Conservation (phyloP, 2,888 invertebrate genomes). For the Sinodicranocentrus sp. region DNA sequence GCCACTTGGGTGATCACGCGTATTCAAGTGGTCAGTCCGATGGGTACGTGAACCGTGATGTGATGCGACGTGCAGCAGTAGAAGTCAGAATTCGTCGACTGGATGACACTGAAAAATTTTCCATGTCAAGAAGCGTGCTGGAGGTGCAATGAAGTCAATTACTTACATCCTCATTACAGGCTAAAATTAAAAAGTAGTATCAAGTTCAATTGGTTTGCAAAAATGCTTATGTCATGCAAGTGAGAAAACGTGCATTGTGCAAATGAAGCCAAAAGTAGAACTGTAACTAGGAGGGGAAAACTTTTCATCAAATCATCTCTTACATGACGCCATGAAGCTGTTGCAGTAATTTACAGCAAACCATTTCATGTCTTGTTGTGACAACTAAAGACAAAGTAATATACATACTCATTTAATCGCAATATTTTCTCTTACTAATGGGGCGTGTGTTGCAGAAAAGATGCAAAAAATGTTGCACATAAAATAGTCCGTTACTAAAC, state of each 20-base stretch:
- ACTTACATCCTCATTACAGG: conserved; percentile 60
- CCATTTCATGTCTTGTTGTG: conserved; percentile 27
- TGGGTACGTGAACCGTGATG: conserved; percentile 9
- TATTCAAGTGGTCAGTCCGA: too few species aligned
- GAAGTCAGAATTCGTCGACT: neutral
- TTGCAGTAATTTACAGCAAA: neutral
- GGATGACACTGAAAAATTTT: conserved; percentile 21
- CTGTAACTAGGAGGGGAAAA: too few species aligned
- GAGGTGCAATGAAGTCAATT: conserved; percentile 31
- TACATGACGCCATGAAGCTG: too few species aligned
- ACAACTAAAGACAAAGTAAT: conserved; percentile 68
- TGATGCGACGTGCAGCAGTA: neutral
- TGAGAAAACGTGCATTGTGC: too few species aligned
- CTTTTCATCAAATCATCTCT: too few species aligned
- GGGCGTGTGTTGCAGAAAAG: too few species aligned
- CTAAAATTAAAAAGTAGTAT: conserved; percentile 8
- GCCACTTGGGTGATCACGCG: too few species aligned
- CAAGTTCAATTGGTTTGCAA: conserved; percentile 43
- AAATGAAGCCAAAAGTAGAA: too few species aligned
- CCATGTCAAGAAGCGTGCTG: neutral
- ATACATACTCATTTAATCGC: neutral
- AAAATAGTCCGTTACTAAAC: too few species aligned
- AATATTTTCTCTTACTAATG: neutral
- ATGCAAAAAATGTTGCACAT: too few species aligned
- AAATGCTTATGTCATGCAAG: neutral